These are phyloP conservation scores for Tipula unca DNA, from an alignment of 2,888 invertebrate species.

Conservation along the genomic window DNA sequence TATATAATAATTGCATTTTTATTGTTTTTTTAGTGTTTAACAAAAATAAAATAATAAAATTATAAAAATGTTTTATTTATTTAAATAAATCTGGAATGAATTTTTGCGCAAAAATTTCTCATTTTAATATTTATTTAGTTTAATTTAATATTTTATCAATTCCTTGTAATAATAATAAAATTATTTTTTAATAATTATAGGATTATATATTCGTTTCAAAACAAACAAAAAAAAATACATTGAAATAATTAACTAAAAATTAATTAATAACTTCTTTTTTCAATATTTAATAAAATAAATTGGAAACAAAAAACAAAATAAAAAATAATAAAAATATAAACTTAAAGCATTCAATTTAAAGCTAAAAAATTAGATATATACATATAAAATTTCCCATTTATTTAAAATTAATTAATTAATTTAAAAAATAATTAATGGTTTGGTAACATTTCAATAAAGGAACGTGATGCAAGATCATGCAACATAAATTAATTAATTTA, in stretches of 20 bases:
- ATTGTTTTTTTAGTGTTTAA: not conserved
- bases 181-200: not conserved
- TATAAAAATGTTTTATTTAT: not conserved
- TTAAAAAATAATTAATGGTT: not conserved
- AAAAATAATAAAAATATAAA: constrained; percentile 9
- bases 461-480: not conserved
- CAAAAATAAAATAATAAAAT: not conserved
- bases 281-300: not conserved
- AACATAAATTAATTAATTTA: constrained; percentile 14
- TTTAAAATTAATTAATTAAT: constrained; percentile 8
- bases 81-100: constrained; percentile 1
- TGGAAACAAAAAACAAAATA: not conserved
- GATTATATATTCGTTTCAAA: constrained; percentile 10
- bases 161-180: not conserved
- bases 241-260: not conserved
- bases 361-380: constrained; percentile 14
- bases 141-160: not conserved
- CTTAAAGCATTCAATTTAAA: constrained; percentile 20
- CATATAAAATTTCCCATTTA: not conserved
- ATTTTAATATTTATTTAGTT: not conserved
- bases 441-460: constrained; percentile 14
- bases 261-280: not conserved
- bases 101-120: not conserved
- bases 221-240: not conserved
- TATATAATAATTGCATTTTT: not conserved